Evolutionary conservation across 2,797 vertebrate species (phyloP), one percentile per base, ranked within the genome.

Genomic region (Carcharodon carcharias): DNA sequence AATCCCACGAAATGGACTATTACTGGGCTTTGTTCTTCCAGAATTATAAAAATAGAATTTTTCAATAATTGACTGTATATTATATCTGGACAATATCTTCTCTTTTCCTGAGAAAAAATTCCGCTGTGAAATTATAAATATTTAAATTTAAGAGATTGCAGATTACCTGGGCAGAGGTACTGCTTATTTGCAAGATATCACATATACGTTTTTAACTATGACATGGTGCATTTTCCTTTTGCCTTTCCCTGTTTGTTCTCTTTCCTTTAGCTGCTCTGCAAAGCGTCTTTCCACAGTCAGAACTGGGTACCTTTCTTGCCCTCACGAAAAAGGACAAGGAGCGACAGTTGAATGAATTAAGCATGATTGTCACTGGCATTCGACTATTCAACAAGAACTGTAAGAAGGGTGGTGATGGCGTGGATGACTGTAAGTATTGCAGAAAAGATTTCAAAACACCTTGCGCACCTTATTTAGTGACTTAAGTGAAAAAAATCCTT

Each of bases 291-390:
- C 98, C 98, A 73, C 98, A 97, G 71, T 96, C 97, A 67, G 98
- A 99, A 96, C 97, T 99, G 96, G 97, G 96, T 40, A 96, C 97
- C 88, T 99, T 99, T 97, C 97, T 98, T 96, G 97, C 98, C 12
- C 98, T 99, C 45, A 96, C 91, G 71, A 99, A 98, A 97, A 98
- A 96, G 96, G 98, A 99, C 94, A 99, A 99, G 97, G 98, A 99
- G 92, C 97, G 98, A 93, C 98, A 99, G 96, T 97, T 99, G 93
- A 98, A 96, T 12, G 98, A 99, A 96, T 97, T 99, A 87, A 97
- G 97, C 96, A 98, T 97, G 98, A 97, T 99, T 0, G 98, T 99
- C 65, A 98, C 98, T 0, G 99, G 99, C 95, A 99, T 99, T 97
- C 98, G 97, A 23, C 97, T 99, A 97, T 99, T 99, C 98, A 99